Conservation (phyloP, 1,140 invertebrate genomes). For the Drosophila malerkotliana region DNA sequence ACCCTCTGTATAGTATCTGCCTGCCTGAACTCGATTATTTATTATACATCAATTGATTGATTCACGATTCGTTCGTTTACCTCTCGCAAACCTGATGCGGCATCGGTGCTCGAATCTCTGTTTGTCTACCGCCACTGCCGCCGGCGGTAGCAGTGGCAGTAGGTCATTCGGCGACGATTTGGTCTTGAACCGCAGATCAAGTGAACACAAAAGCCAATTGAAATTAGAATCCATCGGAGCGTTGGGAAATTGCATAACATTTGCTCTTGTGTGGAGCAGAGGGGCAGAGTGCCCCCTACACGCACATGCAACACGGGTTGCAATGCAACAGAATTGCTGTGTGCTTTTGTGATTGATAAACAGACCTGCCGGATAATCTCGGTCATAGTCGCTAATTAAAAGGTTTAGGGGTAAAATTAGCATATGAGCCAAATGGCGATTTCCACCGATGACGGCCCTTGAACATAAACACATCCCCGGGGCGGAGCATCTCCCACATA, state of each 20-base stretch:
- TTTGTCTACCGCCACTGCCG: conserved; percentile 10
- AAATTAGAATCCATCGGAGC: conserved; percentile 46
- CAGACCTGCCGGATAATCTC: conserved; percentile 66
- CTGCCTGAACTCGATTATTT: conserved; percentile 16
- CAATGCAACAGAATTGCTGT: conserved; percentile 1
- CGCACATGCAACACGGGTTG: not conserved
- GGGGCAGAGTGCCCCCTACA: conserved; percentile 24
- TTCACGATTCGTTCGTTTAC: conserved; percentile 62
- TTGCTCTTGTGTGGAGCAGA: conserved; percentile 1
- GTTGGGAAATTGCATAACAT: conserved; percentile 57
- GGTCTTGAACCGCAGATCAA: conserved; percentile 73
- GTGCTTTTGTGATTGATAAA: conserved; percentile 45
- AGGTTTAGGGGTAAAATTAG: conserved; percentile 81
- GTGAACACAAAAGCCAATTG: conserved; percentile 48
- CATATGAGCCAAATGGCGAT: conserved; percentile 56
- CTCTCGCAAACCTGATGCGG: conserved; percentile 56
- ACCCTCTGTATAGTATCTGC: conserved; percentile 1
- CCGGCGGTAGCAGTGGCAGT: conserved; percentile 27
- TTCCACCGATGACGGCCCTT: conserved; percentile 17
- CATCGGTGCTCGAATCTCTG: conserved; percentile 9
- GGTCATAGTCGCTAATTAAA: conserved; percentile 80
- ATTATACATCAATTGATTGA: conserved; percentile 42
- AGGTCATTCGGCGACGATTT: conserved; percentile 42
- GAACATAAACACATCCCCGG: conserved; percentile 19
- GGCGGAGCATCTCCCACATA: conserved; percentile 15